phyloP scores from a whole-genome alignment of 2,888 invertebrate genomes.

The Auanema freiburgensis region DNA sequence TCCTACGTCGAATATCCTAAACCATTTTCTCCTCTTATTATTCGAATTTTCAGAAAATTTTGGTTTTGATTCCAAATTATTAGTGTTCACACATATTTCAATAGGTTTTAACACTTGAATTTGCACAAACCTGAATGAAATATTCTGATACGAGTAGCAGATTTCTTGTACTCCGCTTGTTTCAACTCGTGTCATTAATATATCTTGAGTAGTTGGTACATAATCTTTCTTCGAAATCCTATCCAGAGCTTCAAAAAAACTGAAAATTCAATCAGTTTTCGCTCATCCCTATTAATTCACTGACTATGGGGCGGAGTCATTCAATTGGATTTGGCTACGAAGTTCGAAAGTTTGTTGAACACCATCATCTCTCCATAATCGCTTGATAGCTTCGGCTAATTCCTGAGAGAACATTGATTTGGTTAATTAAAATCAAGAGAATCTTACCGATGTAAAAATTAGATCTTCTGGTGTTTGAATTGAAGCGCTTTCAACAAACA shows the following conservation, averaged over 20 bases:
- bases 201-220: conserved; percentile 53
- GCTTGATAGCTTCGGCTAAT: conserved; percentile 7
- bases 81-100: neutral
- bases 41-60: neutral
- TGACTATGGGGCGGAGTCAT: conserved; percentile 99
- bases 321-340: conserved; percentile 99
- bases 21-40: neutral
- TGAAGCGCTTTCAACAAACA: no score
- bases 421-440: neutral
- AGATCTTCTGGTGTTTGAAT: no score
- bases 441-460: neutral
- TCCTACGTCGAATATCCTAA: conserved; percentile 96
- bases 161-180: conserved; percentile 59
- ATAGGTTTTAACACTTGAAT: neutral
- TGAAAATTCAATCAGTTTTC: conserved; percentile 27
- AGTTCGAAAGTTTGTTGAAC: conserved; percentile 81
- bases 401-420: conserved; percentile 2
- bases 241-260: conserved; percentile 55
- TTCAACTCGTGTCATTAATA: conserved; percentile 53
- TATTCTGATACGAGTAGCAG: conserved; percentile 32
- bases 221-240: conserved; percentile 43
- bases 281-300: conserved; percentile 61
- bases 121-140: conserved; percentile 31
- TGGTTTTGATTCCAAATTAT: no score
- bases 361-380: conserved; percentile 13